These are phyloP conservation scores for Centroberyx gerrardi DNA, from an alignment of 2,797 vertebrate species.

Conservation along the genomic window DNA sequence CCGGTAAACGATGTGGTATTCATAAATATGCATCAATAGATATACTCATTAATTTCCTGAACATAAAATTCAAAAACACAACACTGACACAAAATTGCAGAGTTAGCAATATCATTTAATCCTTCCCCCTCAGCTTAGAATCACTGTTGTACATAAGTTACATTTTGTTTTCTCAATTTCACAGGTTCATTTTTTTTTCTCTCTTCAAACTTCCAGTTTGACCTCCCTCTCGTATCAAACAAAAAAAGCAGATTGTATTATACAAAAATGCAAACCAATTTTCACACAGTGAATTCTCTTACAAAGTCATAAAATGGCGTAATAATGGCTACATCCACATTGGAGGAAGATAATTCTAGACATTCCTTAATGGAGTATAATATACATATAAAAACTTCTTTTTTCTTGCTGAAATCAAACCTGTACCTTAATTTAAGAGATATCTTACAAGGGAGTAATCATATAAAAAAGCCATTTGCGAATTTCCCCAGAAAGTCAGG, in stretches of 20 bases:
- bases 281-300: slow-evolving; percentile 94
- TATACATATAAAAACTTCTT: slow-evolving; percentile 90
- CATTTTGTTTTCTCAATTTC: slow-evolving; percentile 87
- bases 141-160: slow-evolving; percentile 90
- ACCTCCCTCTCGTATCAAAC: slow-evolving; percentile 86
- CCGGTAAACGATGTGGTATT: no score
- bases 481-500: slow-evolving; percentile 85
- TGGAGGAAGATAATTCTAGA: slow-evolving; percentile 93
- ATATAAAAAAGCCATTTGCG: slow-evolving; percentile 88
- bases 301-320: slow-evolving; percentile 92
- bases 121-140: slow-evolving; percentile 87
- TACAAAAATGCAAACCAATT: slow-evolving; percentile 94
- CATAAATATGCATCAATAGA: background rate
- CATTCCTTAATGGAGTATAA: slow-evolving; percentile 95
- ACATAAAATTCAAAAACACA: background rate
- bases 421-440: slow-evolving; percentile 93
- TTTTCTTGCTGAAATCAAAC: slow-evolving; percentile 90
- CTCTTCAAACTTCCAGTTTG: slow-evolving; percentile 88
- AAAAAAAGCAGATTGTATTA: slow-evolving; percentile 91
- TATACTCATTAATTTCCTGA: no score
- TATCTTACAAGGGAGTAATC: slow-evolving; percentile 90
- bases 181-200: slow-evolving; percentile 84
- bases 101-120: slow-evolving; percentile 91
- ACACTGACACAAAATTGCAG: slow-evolving; percentile 60
- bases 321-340: slow-evolving; percentile 93